Evolutionary conservation across 2,113 vertebrate genomes (phyloP).

Genomic region (Sceloporus undulatus): DNA sequence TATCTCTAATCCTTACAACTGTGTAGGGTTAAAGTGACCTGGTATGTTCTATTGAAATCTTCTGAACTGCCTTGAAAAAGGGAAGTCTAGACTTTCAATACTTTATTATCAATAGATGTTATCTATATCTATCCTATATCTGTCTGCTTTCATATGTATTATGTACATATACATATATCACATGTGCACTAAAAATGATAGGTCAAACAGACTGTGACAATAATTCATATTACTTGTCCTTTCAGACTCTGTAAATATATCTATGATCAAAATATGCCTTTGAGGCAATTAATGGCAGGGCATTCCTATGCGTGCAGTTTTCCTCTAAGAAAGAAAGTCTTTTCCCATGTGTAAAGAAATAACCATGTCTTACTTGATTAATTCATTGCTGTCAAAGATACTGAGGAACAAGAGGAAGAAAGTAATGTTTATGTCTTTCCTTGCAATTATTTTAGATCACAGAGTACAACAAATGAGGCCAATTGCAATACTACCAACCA

Average conservation of each 20-base stretch:
- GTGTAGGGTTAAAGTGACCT: background rate
- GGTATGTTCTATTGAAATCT: background rate
- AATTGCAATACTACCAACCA: background rate
- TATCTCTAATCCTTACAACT: background rate
- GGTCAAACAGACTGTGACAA: background rate
- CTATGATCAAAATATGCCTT: slow-evolving; percentile 23
- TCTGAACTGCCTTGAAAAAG: background rate
- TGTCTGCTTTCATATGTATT: background rate
- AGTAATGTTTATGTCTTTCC: background rate
- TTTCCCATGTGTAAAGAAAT: background rate
- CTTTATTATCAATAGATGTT: background rate
- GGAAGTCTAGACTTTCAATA: background rate
- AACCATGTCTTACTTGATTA: background rate
- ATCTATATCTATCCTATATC: background rate
- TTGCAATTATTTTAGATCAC: background rate
- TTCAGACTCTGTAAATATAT: slow-evolving; percentile 6
- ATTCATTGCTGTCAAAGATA: background rate
- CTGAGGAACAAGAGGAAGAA: background rate
- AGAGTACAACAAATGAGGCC: background rate
- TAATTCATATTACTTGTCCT: background rate
- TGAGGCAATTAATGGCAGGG: background rate
- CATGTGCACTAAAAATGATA: no score
- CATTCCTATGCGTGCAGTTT: background rate
- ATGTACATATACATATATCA: no score
- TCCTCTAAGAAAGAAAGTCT: background rate